These are phyloP conservation scores for Antechinus stuartii DNA, from an alignment of 2,113 vertebrate genomes.

Conservation along the genomic window DNA sequence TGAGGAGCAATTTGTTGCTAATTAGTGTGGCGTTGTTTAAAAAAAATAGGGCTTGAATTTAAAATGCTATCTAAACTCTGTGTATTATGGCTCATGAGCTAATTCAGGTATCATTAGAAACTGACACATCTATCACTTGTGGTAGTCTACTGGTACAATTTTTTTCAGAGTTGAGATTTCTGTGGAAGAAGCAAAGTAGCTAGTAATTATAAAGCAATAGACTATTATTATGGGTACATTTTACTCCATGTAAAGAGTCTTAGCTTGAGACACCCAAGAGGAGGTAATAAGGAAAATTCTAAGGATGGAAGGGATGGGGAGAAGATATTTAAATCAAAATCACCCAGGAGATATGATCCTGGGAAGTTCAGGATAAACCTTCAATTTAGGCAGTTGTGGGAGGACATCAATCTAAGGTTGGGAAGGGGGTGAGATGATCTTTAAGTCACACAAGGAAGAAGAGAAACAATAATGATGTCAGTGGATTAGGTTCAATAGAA, in stretches of 20 bases:
- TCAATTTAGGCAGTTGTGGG: background rate
- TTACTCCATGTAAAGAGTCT: background rate
- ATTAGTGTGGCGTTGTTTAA: slow-evolving; percentile 68
- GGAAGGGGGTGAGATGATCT: background rate
- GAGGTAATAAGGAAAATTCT: background rate
- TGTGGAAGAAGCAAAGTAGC: background rate
- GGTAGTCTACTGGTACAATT: background rate
- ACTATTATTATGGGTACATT: background rate
- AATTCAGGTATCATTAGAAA: slow-evolving; percentile 78
- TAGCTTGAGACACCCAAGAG: background rate
- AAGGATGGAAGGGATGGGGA: background rate
- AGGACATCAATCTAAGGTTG: background rate
- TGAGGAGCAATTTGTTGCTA: slow-evolving; percentile 66
- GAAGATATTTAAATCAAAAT: background rate
- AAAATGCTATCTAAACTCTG: slow-evolving; percentile 75
- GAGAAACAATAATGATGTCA: background rate
- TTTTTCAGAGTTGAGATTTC: background rate
- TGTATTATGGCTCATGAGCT: slow-evolving; percentile 74
- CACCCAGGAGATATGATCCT: background rate
- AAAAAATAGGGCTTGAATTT: slow-evolving; percentile 64
- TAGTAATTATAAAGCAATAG: no score
- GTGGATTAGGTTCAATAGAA: background rate
- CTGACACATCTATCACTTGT: slow-evolving; percentile 9
- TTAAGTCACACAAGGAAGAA: background rate
- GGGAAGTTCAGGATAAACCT: background rate